Conservation (phyloP, 2,888 invertebrate genomes). For the Pandemis corylana region DNA sequence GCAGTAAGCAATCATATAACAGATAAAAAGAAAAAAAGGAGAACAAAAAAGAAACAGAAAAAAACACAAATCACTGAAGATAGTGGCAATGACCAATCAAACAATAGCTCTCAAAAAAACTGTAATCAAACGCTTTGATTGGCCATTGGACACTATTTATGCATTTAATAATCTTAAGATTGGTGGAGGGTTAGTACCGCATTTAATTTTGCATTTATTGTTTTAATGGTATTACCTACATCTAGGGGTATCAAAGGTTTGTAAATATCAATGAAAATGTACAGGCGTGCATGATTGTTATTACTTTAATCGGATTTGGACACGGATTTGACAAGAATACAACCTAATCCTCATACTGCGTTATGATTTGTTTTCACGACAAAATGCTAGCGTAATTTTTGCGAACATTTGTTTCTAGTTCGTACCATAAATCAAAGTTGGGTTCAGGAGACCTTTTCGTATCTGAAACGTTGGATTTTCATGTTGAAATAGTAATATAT, state of each 20-base stretch:
- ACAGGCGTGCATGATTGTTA: conserved; percentile 29
- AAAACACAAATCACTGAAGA: conserved; percentile 15
- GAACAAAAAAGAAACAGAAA: conserved; percentile 41
- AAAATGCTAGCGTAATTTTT: conserved; percentile 14
- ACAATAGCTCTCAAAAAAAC: conserved; percentile 27
- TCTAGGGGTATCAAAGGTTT: conserved; percentile 46
- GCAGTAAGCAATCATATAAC: conserved; percentile 56
- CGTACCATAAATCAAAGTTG: conserved; percentile 29
- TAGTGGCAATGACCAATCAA: conserved; percentile 42
- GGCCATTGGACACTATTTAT: conserved; percentile 10
- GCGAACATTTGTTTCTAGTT: conserved; percentile 22
- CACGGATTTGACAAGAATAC: background rate
- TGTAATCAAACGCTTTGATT: conserved; percentile 7
- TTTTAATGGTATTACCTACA: conserved; percentile 19
- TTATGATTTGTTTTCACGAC: background rate
- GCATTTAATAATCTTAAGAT: conserved; percentile 37
- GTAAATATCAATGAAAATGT: conserved; percentile 75
- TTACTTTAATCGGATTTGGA: conserved; percentile 31
- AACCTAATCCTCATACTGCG: background rate
- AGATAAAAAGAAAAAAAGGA: conserved; percentile 36
- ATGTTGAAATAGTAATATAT: conserved; percentile 4
- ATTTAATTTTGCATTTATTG: conserved; percentile 47
- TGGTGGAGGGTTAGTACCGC: conserved; percentile 47
- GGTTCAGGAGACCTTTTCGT: background rate
- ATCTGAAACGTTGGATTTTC: conserved; percentile 9